These are phyloP conservation scores for Pachliopta kotzebuea DNA, from an alignment of 2,888 invertebrate genomes.

Conservation along the genomic window DNA sequence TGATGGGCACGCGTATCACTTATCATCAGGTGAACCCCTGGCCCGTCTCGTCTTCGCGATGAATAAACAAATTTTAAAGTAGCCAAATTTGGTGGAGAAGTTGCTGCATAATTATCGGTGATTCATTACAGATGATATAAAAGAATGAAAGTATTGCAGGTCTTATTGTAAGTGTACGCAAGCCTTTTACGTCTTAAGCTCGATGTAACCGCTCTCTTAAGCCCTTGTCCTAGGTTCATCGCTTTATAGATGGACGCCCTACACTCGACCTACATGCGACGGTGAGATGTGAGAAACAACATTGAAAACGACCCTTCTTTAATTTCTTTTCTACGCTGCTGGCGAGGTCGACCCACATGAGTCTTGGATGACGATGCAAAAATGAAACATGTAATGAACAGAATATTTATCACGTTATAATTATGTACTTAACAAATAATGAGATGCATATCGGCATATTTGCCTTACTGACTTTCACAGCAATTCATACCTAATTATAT, in stretches of 20 bases:
- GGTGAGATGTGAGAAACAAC: conserved; percentile 43
- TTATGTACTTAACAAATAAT: conserved; percentile 17
- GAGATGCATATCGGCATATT: no score
- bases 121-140: not conserved
- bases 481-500: no score
- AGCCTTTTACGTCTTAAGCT: not conserved
- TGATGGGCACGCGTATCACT: no score
- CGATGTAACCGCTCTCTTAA: conserved; percentile 22
- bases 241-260: conserved; percentile 25
- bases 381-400: conserved; percentile 34
- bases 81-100: no score
- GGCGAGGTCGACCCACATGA: conserved; percentile 47
- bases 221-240: conserved; percentile 34
- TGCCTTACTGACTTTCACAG: no score
- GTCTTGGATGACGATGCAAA: conserved; percentile 62
- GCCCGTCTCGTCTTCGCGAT: no score
- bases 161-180: not conserved
- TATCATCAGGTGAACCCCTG: no score
- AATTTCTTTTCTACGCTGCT: conserved; percentile 47
- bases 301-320: conserved; percentile 52
- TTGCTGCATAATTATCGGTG: not conserved
- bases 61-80: no score
- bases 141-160: not conserved
- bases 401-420: conserved; percentile 25
- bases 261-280: conserved; percentile 29